phyloP scores from a whole-genome alignment of 2,797 vertebrate species.

The Anas bernieri region DNA sequence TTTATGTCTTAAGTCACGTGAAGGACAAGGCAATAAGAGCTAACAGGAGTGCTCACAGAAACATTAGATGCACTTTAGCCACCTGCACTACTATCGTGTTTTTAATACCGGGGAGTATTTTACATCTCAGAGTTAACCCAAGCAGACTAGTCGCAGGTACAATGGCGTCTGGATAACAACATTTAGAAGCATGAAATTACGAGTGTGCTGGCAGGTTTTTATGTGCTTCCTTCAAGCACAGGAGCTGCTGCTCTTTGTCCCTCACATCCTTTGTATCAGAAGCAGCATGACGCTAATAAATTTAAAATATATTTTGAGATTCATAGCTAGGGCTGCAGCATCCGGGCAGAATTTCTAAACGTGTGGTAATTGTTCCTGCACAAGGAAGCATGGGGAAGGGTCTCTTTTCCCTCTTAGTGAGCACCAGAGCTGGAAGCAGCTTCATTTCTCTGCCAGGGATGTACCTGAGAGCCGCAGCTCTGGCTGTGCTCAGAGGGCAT shows the following conservation, averaged over 20 bases:
- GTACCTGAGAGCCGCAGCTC: neutral
- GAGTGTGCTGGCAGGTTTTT: conserved; percentile 8
- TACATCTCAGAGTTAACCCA: conserved; percentile 1
- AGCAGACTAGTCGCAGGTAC: neutral
- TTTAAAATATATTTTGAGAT: conserved; percentile 52
- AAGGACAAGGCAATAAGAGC: neutral
- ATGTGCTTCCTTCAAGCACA: neutral
- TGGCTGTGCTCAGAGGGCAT: neutral
- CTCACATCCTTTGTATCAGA: conserved; percentile 41
- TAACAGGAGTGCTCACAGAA: neutral
- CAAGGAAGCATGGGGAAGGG: neutral
- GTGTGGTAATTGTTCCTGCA: conserved; percentile 4
- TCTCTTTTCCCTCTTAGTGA: neutral
- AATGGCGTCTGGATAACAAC: neutral
- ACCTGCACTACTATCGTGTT: neutral
- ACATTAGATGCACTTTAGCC: neutral
- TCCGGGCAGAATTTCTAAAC: neutral
- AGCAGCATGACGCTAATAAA: conserved; percentile 42
- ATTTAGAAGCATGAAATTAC: conserved; percentile 28
- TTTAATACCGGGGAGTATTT: neutral
- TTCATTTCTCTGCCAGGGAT: neutral
- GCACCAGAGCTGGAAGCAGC: neutral
- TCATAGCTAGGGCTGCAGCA: conserved; percentile 32
- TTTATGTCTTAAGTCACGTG: neutral
- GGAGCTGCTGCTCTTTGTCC: conserved; percentile 42